Base-by-base conservation (phyloP, 2,888 invertebrate genomes). In the Mythimna pallens region DNA sequence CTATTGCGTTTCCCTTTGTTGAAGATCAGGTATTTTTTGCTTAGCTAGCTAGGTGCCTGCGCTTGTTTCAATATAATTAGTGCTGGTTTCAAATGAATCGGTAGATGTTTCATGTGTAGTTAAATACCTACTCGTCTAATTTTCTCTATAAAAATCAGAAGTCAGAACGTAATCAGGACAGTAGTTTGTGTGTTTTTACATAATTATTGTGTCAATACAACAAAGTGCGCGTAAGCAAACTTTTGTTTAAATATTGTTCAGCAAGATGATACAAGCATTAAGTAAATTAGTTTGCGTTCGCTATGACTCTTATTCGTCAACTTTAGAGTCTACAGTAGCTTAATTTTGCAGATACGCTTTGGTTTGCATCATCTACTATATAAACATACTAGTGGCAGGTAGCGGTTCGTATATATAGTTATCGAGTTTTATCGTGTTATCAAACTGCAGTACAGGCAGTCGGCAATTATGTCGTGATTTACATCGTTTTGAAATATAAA, bases 401-500 rank as follows among this genome's bases (percentile, higher is more conserved):
- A 69, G 52, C 57, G 50, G 66, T 66, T 71, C 34, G 14, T 73
- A 65, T 73, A 74, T 71, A 67, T 55, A 59, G 62, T 61, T 67
- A 79, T 67, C 66, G 62, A 61, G 65, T 68, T 68, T 73, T 80
- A 80, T 79, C 83, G 74, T 71, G 76, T 79, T 78, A 80, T 82
- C 82, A 80, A 80, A 76, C 54, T 71, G 72, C 64, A 70, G 65
- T 54, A 65, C 43, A 63, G 70, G 65, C 40, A 70, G 74, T 64
- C 43, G 61, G 59, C 77, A 73, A 78, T 85, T 79, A 83, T 76
- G 74, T 76, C 71, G 80, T 81, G 76, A 82, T 82, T 82, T 72
- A 40, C 65, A 65, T 65, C 17, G 67, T 80, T 74, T 65, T 63
- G 58, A 65, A 72, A 66, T 25, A 68, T 68, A 58, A 59, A 65